phyloP scores from a whole-genome alignment of 2,888 invertebrate genomes.

The Polydrusus pterygomalis region DNA sequence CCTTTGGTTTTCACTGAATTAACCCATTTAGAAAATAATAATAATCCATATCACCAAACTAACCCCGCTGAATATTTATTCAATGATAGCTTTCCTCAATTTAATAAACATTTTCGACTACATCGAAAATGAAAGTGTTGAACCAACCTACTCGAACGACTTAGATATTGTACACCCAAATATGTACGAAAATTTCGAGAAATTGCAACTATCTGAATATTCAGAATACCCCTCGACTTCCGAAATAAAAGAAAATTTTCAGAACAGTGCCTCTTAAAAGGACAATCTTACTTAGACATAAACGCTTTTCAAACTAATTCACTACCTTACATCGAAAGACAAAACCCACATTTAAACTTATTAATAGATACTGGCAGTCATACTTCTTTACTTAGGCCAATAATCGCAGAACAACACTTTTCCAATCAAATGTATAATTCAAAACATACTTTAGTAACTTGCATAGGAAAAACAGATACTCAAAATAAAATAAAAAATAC shows the following conservation, averaged over 20 bases:
- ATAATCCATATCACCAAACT: background rate
- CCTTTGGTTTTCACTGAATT: background rate
- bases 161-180: background rate
- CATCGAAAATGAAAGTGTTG: background rate
- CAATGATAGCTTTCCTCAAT: background rate
- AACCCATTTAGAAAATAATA: background rate
- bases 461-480: too few relatives aligned
- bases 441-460: too few relatives aligned
- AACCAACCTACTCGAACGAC: background rate
- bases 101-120: background rate
- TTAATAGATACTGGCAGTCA: too few relatives aligned
- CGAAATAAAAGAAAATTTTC: constrained; percentile 12
- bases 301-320: too few relatives aligned
- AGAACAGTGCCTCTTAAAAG: too few relatives aligned
- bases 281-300: too few relatives aligned
- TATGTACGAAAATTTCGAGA: background rate
- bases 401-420: too few relatives aligned
- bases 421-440: too few relatives aligned
- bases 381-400: too few relatives aligned
- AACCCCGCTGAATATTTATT: background rate
- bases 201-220: background rate
- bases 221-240: background rate
- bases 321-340: too few relatives aligned
- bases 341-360: too few relatives aligned
- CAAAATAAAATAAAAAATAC: too few relatives aligned